Evolutionary conservation across 2,113 vertebrate species (phyloP).

Genomic region (Albula glossodonta): DNA sequence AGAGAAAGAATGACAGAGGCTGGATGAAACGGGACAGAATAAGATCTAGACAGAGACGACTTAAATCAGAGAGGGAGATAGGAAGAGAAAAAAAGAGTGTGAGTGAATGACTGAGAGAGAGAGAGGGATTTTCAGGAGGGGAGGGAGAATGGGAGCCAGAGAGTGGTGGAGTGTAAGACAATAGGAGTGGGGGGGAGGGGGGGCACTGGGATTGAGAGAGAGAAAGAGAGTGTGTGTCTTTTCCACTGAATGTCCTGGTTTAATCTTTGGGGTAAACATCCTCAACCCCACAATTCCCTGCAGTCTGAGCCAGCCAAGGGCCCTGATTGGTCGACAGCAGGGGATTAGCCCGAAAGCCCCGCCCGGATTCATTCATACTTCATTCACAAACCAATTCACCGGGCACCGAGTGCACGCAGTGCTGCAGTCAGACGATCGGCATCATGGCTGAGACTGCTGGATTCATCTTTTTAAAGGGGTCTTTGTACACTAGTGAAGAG

Average conservation of each 20-base stretch:
- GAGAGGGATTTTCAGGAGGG: too few relatives aligned
- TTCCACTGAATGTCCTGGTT: conserved; percentile 6
- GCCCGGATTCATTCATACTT: too few relatives aligned
- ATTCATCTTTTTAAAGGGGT: too few relatives aligned
- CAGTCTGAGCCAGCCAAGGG: background rate
- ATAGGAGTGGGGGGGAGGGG: background rate
- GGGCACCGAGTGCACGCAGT: too few relatives aligned
- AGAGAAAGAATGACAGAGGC: background rate
- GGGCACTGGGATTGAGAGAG: background rate
- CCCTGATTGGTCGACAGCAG: too few relatives aligned
- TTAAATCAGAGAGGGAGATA: background rate
- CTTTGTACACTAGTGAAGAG: too few relatives aligned
- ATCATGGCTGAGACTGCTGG: too few relatives aligned
- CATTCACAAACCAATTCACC: background rate
- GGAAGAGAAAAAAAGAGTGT: background rate
- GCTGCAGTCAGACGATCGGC: too few relatives aligned
- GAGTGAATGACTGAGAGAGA: background rate
- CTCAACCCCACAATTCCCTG: background rate
- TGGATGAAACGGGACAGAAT: too few relatives aligned
- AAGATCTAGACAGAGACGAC: too few relatives aligned
- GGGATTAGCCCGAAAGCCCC: background rate
- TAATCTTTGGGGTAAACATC: conserved; percentile 15
- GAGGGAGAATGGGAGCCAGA: background rate
- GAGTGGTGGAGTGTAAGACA: background rate
- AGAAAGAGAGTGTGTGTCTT: background rate